Conservation (phyloP, 2,888 invertebrate genomes). For the Notocelia uddmanniana region DNA sequence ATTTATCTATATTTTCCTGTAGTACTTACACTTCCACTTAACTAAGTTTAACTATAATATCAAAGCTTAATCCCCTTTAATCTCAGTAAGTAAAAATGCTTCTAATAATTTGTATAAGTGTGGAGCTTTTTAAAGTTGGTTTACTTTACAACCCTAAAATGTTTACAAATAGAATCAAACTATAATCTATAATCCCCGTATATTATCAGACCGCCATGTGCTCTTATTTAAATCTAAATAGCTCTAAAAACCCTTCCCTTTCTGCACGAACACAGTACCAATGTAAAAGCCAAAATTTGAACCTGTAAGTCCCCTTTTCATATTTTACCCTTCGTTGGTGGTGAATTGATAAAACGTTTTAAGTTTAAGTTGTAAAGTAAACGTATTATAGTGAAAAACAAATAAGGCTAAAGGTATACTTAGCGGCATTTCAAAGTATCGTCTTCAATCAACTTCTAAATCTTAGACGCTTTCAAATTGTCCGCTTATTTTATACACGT, state of each 20-base stretch:
- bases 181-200: conserved; percentile 49
- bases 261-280: not conserved
- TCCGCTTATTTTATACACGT: not conserved
- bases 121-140: conserved; percentile 11
- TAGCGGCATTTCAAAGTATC: not conserved
- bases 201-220: conserved; percentile 59
- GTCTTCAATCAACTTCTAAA: not conserved
- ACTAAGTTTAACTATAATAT: not conserved
- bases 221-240: conserved; percentile 52
- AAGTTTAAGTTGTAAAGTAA: conserved; percentile 65
- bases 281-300: conserved; percentile 69
- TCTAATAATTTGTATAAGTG: not conserved
- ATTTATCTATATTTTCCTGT: no score
- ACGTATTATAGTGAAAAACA: conserved; percentile 58
- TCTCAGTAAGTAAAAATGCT: not conserved
- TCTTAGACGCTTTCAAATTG: not conserved
- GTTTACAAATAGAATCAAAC: conserved; percentile 42
- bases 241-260: conserved; percentile 49
- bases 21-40: not conserved
- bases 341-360: conserved; percentile 66
- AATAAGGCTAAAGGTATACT: conserved; percentile 45
- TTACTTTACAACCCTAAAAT: conserved; percentile 37
- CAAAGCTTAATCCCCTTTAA: not conserved
- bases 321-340: conserved; percentile 77
- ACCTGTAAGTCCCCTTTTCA: conserved; percentile 72